phyloP scores from a whole-genome alignment of 2,113 vertebrate genomes.

The Cochlearius cochlearius region DNA sequence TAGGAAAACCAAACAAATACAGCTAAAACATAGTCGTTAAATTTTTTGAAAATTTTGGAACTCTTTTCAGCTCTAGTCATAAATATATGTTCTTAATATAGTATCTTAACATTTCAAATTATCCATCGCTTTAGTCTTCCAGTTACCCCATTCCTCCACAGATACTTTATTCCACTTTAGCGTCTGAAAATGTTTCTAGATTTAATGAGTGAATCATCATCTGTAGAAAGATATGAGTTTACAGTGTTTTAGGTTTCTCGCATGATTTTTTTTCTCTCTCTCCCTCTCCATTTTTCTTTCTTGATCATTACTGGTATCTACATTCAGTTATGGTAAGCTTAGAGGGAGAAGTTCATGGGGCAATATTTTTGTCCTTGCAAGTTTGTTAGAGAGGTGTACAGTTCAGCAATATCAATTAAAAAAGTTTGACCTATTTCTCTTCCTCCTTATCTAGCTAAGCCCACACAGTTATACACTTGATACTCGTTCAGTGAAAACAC shows the following conservation, averaged over 20 bases:
- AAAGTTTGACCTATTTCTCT: not conserved
- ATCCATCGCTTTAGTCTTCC: not conserved
- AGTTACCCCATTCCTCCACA: not conserved
- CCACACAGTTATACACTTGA: not conserved
- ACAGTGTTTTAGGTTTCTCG: not conserved
- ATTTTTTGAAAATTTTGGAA: not conserved
- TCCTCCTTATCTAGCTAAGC: not conserved
- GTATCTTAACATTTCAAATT: constrained; percentile 1
- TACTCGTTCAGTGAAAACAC: not conserved
- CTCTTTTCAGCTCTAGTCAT: not conserved
- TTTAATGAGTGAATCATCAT: constrained; percentile 4
- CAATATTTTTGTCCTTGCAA: not conserved
- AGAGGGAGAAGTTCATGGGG: not conserved
- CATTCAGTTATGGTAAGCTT: not conserved
- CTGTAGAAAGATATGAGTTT: not conserved
- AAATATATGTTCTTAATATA: not conserved
- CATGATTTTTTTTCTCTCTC: not conserved
- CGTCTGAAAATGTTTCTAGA: not conserved
- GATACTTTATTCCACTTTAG: not conserved
- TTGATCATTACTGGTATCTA: not conserved
- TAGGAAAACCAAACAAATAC: not conserved
- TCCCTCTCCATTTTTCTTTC: not conserved
- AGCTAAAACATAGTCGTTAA: not conserved
- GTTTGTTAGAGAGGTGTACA: not conserved
- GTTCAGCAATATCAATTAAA: not conserved